Conservation (phyloP, 2,888 invertebrate species). For the Eutolmus rufibarbis region DNA sequence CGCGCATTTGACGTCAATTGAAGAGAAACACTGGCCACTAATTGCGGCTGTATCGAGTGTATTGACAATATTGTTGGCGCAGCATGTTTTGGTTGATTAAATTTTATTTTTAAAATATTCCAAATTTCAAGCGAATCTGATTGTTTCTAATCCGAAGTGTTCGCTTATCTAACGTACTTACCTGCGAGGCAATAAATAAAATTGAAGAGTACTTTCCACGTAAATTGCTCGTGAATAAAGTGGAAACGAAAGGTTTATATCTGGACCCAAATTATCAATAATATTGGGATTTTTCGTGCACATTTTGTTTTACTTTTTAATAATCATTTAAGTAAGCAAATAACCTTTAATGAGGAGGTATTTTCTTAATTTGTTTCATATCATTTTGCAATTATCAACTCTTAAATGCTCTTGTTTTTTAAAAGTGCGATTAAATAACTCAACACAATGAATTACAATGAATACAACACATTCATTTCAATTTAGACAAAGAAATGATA, state of each 20-base stretch:
- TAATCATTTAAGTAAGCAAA: not conserved
- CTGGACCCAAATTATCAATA: not conserved
- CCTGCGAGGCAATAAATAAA: not conserved
- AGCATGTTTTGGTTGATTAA: conserved; percentile 16
- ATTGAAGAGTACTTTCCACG: not conserved
- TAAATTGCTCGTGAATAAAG: not conserved
- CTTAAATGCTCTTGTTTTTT: not conserved
- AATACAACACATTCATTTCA: not conserved
- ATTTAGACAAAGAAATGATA: not conserved
- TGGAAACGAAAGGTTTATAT: not conserved
- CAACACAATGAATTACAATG: not conserved
- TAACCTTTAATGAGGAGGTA: not conserved
- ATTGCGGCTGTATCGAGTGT: not conserved
- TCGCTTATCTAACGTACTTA: not conserved
- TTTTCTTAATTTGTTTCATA: not conserved
- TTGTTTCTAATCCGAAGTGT: not conserved
- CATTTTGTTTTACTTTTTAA: not conserved
- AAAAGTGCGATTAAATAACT: not conserved
- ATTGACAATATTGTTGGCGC: not conserved
- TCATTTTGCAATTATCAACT: not conserved
- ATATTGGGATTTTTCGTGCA: not conserved
- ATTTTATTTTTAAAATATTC: conserved; percentile 5
- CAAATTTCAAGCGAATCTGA: not conserved
- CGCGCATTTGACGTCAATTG: not conserved
- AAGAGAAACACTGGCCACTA: not conserved